Base-by-base conservation (phyloP, 1,140 invertebrate species). In the Monomorium pharaonis region DNA sequence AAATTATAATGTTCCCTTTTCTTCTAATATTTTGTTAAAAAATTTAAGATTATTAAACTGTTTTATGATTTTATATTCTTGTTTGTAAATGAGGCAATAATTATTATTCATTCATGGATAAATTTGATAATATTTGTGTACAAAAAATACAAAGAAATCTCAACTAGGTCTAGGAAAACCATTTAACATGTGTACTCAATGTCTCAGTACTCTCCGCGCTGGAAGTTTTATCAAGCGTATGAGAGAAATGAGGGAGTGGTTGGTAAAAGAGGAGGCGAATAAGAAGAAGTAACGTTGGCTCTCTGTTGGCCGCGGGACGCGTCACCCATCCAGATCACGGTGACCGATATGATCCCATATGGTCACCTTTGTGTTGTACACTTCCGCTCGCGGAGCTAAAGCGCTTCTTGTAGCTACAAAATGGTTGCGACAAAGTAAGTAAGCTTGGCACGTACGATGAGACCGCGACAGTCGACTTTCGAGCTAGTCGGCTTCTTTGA, bases 271-370 rank as follows among this genome's bases (percentile, higher is more conserved):
- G 10, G 10, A 44, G 6, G 33, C 30, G 16, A 51, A 6, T 16
- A 49, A 77, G 58, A 67, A 77, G 37, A 69, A 24, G 49, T 33
- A 37, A 14, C n/a, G 58, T 51, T 44, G 78, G 24, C 37, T 44
- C 44, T 76, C 42, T 27, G 70, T 65, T 58, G 62, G 54, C 33
- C 33, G n/a, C 54, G 85, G 56, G 72, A 86, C 87, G 92, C 88
- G 92, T 93, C 92, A 92, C 91, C 89, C 91, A 93, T 87, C 86
- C 85, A 90, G 89, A 90, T 90, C 89, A 77, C 69, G 80, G 56
- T 88, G 85, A 76, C 69, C 76, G 92, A 92, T 92, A 92, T 88
- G 72, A 75, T 89, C 67, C 70, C 81, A 70, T 85, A 88, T 81
- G 67, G 87, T 80, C 87, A 88, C 85, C 89, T 89, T 86, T 86